Evolutionary conservation across 2,888 invertebrate species (phyloP), one percentile per base, ranked within the genome.

Genomic region (Anodontia alba): DNA sequence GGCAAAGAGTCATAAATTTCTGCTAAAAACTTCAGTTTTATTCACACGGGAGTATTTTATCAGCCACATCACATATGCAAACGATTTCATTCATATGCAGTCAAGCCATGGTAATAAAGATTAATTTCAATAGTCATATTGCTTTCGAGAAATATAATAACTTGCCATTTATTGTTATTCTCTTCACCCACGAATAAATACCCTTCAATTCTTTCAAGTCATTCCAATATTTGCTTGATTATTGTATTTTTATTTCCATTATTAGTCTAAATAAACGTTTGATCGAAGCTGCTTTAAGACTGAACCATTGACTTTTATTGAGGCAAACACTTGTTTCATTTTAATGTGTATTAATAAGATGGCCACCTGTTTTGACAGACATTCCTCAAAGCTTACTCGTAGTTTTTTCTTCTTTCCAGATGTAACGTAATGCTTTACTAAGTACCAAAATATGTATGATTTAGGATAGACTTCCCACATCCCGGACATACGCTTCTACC

Each of bases 161-260:
- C 54, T 26, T 26, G 26, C 54, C 54, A 26, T 54, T 54, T 54
- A 54, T 54, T 54, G 54, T n/a, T 54, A 5, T 54, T 54, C n/a
- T 23, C 54, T 54, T 54, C 26, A 54, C 26, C 54, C 54, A 23
- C 15, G 7, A 54, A 2, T 26, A n/a, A 26, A 26, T 15, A 26
- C 26, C 26, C 26, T 54, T 54, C 26, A 26, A 54, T 54, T 20
- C 23, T 38, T 26, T n/a, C 54, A 5, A 54, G 26, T 10, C 26
- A 8, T 8, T 54, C 26, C 23, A 54, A 54, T 54, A 54, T 54
- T 54, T 54, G 54, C 15, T 54, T 54, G 54, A 23, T 54, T 54
- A 54, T 54, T 54, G n/a, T 54, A 54, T 54, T 54, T 54, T 54
- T 54, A 26, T 54, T 54, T 54, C 54, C n/a, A 54, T 54, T 54